These are phyloP conservation scores for Philereme transversata DNA, from an alignment of 2,888 invertebrate genomes.

Conservation along the genomic window DNA sequence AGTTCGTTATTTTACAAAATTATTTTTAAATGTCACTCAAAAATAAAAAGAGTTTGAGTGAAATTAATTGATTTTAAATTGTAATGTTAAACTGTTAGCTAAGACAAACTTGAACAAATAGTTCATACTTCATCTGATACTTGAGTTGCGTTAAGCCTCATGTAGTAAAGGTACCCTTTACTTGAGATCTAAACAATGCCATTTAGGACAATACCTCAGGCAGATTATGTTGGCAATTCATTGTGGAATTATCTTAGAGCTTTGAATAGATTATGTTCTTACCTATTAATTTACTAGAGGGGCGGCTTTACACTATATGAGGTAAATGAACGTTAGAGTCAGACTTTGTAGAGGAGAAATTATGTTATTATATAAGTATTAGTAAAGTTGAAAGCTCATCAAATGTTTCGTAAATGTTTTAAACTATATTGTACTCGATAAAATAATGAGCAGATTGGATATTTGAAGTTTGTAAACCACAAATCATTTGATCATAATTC, in stretches of 20 bases:
- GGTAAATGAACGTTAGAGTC: slow-evolving; percentile 21
- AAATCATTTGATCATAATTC: no score
- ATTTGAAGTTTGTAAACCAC: no score
- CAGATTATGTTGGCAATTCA: slow-evolving; percentile 32
- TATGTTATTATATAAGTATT: slow-evolving; percentile 5
- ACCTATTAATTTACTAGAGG: slow-evolving; percentile 31
- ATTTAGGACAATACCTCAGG: slow-evolving; percentile 23
- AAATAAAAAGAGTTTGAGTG: no score
- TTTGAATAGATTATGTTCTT: slow-evolving; percentile 30
- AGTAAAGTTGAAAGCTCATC: slow-evolving; percentile 18
- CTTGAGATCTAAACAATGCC: slow-evolving; percentile 23
- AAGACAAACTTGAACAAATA: no score
- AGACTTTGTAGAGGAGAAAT: slow-evolving; percentile 18
- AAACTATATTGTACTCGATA: slow-evolving; percentile 1
- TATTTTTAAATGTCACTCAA: no score
- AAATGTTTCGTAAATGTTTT: slow-evolving; percentile 10
- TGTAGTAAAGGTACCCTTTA: neutral
- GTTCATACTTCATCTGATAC: neutral
- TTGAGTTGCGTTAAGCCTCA: slow-evolving; percentile 1
- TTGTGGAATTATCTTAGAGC: slow-evolving; percentile 34
- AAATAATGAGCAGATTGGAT: neutral
- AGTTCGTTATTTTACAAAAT: no score
- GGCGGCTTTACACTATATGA: slow-evolving; percentile 10
- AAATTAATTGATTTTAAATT: no score
- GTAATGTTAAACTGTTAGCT: no score